Evolutionary conservation across 2,888 invertebrate species (phyloP).

Genomic region (Corbicula japonica): DNA sequence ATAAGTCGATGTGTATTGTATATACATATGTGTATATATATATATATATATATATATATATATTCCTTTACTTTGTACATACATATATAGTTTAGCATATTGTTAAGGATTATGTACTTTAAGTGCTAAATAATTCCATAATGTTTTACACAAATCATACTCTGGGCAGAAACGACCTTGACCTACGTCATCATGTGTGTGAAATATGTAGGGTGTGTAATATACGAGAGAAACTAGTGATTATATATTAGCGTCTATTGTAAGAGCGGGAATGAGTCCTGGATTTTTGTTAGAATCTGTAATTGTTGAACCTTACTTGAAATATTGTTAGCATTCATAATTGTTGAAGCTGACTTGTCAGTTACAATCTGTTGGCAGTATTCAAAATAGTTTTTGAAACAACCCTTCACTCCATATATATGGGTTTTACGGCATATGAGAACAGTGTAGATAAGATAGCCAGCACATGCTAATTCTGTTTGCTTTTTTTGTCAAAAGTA

Average conservation of each 20-base stretch:
- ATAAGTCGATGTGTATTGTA: slow-evolving; percentile 14
- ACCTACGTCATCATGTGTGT: slow-evolving; percentile 43
- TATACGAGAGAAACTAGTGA: slow-evolving; percentile 23
- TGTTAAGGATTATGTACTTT: slow-evolving; percentile 36
- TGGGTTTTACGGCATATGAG: no score
- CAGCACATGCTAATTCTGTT: no score
- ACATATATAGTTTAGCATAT: slow-evolving; percentile 15
- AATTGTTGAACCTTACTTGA: no score
- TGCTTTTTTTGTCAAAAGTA: no score
- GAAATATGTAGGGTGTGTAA: slow-evolving; percentile 32
- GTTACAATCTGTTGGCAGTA: no score
- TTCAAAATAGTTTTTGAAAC: no score
- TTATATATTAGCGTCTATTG: slow-evolving; percentile 17
- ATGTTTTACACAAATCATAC: slow-evolving; percentile 59
- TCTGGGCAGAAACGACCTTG: slow-evolving; percentile 51
- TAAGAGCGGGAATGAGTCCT: slow-evolving; percentile 18
- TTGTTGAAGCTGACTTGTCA: no score
- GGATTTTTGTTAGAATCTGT: no score
- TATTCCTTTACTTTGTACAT: slow-evolving; percentile 19
- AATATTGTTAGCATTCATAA: no score
- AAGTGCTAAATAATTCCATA: slow-evolving; percentile 65
- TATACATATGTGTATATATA: slow-evolving; percentile 10
- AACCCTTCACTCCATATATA: no score
- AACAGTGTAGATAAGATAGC: no score
- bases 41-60: slow-evolving; percentile 25